Evolutionary conservation across 92 coral and sea anemone genomes (phyloP).

Genomic region (Palythoa caribaeorum): DNA sequence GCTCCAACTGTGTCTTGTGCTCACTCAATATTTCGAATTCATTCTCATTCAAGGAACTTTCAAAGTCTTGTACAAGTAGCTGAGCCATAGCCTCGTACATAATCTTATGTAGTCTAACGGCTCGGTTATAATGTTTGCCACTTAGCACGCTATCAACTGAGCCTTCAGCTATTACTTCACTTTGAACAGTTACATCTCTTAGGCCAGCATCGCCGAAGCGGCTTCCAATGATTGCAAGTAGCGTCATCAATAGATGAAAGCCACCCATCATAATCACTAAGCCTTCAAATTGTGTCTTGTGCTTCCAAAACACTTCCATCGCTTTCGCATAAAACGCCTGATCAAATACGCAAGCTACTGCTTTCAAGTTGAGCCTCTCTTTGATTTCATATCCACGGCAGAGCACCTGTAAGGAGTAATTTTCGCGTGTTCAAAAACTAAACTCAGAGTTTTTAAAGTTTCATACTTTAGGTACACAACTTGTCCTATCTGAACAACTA

Average conservation of each 20-base stretch:
- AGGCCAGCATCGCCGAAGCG: slow-evolving; percentile 81
- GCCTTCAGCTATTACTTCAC: slow-evolving; percentile 26
- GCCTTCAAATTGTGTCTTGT: slow-evolving; percentile 47
- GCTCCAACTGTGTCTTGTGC: slow-evolving; percentile 43
- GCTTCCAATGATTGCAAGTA: slow-evolving; percentile 63
- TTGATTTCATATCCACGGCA: slow-evolving; percentile 64
- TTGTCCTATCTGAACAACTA: no score
- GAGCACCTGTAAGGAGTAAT: slow-evolving; percentile 26
- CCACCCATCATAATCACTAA: slow-evolving; percentile 21
- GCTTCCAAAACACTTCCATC: slow-evolving; percentile 19
- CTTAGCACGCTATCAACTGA: slow-evolving; percentile 21
- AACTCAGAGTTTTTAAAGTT: no score
- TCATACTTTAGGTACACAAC: no score
- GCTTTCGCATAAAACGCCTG: slow-evolving; percentile 50
- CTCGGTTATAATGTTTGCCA: slow-evolving; percentile 55
- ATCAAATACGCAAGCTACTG: slow-evolving; percentile 59
- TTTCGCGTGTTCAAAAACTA: no score
- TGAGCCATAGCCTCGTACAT: slow-evolving; percentile 32
- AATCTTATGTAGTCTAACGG: slow-evolving; percentile 41
- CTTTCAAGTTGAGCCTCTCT: slow-evolving; percentile 49
- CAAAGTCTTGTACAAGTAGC: slow-evolving; percentile 37
- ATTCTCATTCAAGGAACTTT: slow-evolving; percentile 19
- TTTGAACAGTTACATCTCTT: slow-evolving; percentile 62
- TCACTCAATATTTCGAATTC: slow-evolving; percentile 10
- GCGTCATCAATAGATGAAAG: slow-evolving; percentile 30